Evolutionary conservation across 2,113 vertebrate species (phyloP), one percentile per base, ranked within the genome.

Genomic region (Pteruthius melanotis): DNA sequence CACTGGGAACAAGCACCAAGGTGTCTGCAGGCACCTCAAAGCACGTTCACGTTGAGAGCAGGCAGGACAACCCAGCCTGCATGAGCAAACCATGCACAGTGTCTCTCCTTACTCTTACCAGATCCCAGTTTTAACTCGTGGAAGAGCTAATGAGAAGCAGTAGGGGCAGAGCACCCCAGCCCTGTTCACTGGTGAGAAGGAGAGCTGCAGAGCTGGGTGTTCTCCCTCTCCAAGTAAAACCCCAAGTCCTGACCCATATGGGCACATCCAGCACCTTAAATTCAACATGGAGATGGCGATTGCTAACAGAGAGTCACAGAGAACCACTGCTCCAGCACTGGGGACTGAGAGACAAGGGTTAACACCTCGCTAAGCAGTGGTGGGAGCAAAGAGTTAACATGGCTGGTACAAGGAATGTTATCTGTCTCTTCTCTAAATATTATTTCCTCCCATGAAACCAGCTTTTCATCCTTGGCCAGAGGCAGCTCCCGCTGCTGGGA

Each of bases 391-490:
- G 93, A 65, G 92, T 97, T 96, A 96, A 96, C 1, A 0, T 0
- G 1, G 57, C 6, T 21, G 63, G 59, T 85, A 77, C 64, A 91
- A 86, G 69, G 74, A 93, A 80, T 13, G 52, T 87, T 94, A 93
- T 96, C 95, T 63, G 39, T 79, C 96, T 96, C 81, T 93, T 95
- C 63, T 94, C 96, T 96, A 97, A 97, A 96, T 95, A 97, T 95
- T 97, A 95, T 97, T 97, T 96, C 92, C 94, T 97, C 95, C 96
- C 95, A 91, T 94, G 95, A 96, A 97, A 97, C 92, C 83, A 87
- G 95, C 95, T 97, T 97, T 96, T 96, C 97, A 96, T 96, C 95
- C 97, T 95, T 95, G 95, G 95, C 95, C 95, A 86, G 96, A 97
- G 96, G 96, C 95, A 94, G 91, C 95, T 97, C 94, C 95, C 3